Base-by-base conservation (phyloP, 2,888 invertebrate species). In the Cryptocephalus moraei region DNA sequence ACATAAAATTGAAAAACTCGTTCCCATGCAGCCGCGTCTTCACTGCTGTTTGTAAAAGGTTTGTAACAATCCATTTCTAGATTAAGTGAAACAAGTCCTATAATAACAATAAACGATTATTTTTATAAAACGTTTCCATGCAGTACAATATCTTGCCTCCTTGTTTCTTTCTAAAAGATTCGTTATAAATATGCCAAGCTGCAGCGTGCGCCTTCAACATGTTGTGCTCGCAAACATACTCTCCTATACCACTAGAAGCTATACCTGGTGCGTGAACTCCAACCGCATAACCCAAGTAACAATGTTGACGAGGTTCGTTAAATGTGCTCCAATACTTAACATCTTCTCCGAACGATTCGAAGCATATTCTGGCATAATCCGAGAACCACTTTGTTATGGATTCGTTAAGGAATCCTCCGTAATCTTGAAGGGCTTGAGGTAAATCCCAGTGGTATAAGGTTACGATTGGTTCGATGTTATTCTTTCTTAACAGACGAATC, bases 151-250 rank as follows among this genome's bases (percentile, higher is more conserved):
- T 11, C n/a, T 36, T 47, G 69, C 81, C 81, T 48, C 76, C 71
- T 61, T 81, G 80, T 1, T 52, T 58, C 0, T 71, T 55, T 48
- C 76, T 73, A 65, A 78, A 84, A n/a, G 75, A 72, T 8, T 75
- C 67, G 43, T 82, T 73, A 62, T 84, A 85, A 22, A 82, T 62
- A 47, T 77, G 75, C 65, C 80, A 86, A 0, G 78, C 76, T 57
- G 74, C 77, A 2, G 81, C 82, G 59, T 87, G 86, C 0, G 86
- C 78, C 55, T 79, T 74, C 9, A 86, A 67, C 40, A 81, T 65
- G 43, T 77, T 79, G 57, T 83, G 80, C 44, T 77, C 78, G 59
- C 81, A 82, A 33, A 78, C 61, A 63, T 86, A 86, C 43, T 76
- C 77, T 0, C 74, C 78, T 10, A 75, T 58, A 8, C 79, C 79